Conservation (phyloP, 2,888 invertebrate species). For the Eristalinus sepulchralis region DNA sequence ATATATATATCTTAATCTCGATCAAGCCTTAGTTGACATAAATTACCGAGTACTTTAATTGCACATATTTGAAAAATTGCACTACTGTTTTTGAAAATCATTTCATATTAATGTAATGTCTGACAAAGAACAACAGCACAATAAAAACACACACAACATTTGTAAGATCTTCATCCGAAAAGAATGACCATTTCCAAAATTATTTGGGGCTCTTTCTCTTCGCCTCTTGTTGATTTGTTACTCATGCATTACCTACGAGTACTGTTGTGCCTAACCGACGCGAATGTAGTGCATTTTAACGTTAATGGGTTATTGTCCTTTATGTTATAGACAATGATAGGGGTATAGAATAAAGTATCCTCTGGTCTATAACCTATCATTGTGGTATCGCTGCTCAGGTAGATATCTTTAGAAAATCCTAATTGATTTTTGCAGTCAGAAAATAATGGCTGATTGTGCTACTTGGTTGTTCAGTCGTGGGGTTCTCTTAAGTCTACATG, state of each 20-base stretch:
- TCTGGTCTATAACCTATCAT: slow-evolving; percentile 21
- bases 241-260: slow-evolving; percentile 29
- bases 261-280: slow-evolving; percentile 25
- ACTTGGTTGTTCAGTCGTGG: slow-evolving; percentile 8
- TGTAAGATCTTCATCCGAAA: neutral
- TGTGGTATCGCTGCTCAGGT: slow-evolving; percentile 27
- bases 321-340: slow-evolving; percentile 40
- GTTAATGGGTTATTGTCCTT: slow-evolving; percentile 58
- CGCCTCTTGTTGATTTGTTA: slow-evolving; percentile 33
- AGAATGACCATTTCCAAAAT: slow-evolving; percentile 52
- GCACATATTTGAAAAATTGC: too few species aligned
- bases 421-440: slow-evolving; percentile 70
- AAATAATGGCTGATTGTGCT: slow-evolving; percentile 62
- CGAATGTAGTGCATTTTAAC: slow-evolving; percentile 30
- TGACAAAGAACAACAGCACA: neutral
- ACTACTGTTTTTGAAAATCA: neutral
- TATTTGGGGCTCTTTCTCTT: slow-evolving; percentile 34
- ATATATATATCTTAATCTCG: too few species aligned
- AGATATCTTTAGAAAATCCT: slow-evolving; percentile 47
- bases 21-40: too few species aligned
- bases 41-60: too few species aligned
- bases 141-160: neutral
- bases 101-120: neutral
- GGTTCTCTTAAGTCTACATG: slow-evolving; percentile 26
- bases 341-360: slow-evolving; percentile 10